A percentile compares a stretch with the other conserved stretches of the same genome.
Evolutionary conservation across 2,113 vertebrate species (phyloP).

Genomic region (Crotalus viridis): DNA sequence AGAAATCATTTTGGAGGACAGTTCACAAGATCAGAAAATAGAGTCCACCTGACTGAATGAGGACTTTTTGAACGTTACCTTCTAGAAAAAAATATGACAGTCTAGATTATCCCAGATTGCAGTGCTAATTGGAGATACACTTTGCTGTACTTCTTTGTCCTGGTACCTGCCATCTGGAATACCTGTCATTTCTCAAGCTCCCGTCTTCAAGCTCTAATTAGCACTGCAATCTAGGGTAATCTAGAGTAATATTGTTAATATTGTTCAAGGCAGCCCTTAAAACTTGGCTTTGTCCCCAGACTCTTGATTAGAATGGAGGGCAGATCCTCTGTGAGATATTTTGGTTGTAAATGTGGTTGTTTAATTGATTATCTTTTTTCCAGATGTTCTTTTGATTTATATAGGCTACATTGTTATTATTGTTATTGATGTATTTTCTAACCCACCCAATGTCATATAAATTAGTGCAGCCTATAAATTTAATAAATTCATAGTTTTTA

Average conservation of each 20-base stretch:
- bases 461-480: background rate
- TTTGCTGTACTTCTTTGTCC: background rate
- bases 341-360: background rate
- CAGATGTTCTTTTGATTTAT: background rate
- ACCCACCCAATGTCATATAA: background rate
- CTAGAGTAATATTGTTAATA: background rate
- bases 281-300: background rate
- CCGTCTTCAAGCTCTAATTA: background rate
- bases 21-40: background rate
- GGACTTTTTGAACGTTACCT: background rate
- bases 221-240: background rate
- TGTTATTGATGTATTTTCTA: background rate
- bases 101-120: background rate
- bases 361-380: background rate
- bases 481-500: background rate
- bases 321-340: background rate
- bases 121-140: background rate
- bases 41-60: background rate
- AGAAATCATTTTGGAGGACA: background rate
- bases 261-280: background rate
- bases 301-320: background rate
- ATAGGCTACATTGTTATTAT: background rate
- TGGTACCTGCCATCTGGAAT: background rate
- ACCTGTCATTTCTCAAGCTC: background rate
- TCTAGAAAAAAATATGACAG: background rate